phyloP scores from a whole-genome alignment of 2,797 vertebrate genomes.

The Spinus olivaceus region DNA sequence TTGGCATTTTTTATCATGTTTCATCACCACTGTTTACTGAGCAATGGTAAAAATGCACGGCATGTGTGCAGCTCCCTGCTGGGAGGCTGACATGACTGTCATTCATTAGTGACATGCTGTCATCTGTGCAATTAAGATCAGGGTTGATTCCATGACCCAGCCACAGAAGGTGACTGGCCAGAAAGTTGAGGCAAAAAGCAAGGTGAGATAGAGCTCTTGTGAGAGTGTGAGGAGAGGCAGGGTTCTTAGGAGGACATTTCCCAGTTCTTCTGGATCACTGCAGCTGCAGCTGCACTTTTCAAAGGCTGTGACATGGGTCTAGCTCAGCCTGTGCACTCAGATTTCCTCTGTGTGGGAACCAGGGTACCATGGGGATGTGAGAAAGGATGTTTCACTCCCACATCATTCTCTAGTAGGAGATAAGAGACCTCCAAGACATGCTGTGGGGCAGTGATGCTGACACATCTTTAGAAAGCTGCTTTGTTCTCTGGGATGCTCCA shows the following conservation, averaged over 20 bases:
- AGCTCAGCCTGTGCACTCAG: neutral
- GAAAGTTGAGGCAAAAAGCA: neutral
- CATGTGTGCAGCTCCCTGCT: neutral
- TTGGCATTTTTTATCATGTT: slow-evolving; percentile 20
- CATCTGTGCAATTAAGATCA: neutral
- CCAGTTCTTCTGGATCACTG: neutral
- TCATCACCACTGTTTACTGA: slow-evolving; percentile 17
- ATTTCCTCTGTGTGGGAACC: neutral
- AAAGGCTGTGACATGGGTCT: neutral
- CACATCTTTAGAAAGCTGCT: neutral
- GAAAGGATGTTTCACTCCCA: neutral
- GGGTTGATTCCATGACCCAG: neutral
- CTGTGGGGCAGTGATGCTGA: neutral
- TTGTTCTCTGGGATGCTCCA: neutral
- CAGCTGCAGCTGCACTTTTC: neutral
- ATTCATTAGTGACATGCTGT: neutral
- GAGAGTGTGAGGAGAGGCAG: neutral
- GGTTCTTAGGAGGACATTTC: neutral
- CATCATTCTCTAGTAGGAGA: neutral
- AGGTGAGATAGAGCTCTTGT: neutral
- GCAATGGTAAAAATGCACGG: neutral
- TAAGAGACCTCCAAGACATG: neutral
- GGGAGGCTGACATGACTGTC: neutral
- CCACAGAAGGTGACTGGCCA: neutral
- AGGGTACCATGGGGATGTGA: neutral